Percentiles rank a stretch among this genome's conserved stretches.
Conservation (phyloP, 1,140 invertebrate genomes). For the Laodelphax striatellus region DNA sequence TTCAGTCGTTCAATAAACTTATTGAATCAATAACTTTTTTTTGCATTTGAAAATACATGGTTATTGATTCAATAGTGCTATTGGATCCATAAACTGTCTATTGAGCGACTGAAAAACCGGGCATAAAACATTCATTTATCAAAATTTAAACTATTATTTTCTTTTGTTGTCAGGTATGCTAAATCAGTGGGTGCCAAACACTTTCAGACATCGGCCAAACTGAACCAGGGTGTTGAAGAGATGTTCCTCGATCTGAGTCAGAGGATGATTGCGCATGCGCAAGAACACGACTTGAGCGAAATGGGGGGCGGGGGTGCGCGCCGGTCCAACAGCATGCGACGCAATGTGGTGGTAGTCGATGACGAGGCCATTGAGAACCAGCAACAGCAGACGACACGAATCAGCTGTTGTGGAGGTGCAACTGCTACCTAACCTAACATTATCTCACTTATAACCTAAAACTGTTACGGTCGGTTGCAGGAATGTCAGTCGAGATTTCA, state of each 20-base stretch:
- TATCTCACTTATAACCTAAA: too few species aligned
- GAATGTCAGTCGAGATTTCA: too few species aligned
- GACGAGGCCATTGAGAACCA: conserved; percentile 33
- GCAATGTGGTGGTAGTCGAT: conserved; percentile 49
- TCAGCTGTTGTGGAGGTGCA: conserved; percentile 12
- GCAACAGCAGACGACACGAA: conserved; percentile 1
- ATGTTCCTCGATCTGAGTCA: conserved; percentile 80
- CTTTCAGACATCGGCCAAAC: conserved; percentile 90
- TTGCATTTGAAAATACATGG: too few species aligned
- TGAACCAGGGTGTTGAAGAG: conserved; percentile 86
- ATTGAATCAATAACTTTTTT: too few species aligned
- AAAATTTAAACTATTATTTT: too few species aligned
- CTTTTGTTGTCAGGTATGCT: conserved; percentile 59
- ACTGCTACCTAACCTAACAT: not conserved
- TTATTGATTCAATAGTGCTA: too few species aligned
- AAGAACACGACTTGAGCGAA: conserved; percentile 33
- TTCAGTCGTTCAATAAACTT: too few species aligned
- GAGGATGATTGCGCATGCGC: conserved; percentile 45
- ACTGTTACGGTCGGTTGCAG: too few species aligned
- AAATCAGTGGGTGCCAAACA: conserved; percentile 86
- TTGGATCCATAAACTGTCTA: too few species aligned
- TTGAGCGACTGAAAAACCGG: too few species aligned
- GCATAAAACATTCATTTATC: too few species aligned
- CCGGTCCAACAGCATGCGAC: conserved; percentile 37
- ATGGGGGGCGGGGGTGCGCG: conserved; percentile 24